Base-by-base conservation (phyloP, 1,140 invertebrate species). In the Macrobrachium nipponense region DNA sequence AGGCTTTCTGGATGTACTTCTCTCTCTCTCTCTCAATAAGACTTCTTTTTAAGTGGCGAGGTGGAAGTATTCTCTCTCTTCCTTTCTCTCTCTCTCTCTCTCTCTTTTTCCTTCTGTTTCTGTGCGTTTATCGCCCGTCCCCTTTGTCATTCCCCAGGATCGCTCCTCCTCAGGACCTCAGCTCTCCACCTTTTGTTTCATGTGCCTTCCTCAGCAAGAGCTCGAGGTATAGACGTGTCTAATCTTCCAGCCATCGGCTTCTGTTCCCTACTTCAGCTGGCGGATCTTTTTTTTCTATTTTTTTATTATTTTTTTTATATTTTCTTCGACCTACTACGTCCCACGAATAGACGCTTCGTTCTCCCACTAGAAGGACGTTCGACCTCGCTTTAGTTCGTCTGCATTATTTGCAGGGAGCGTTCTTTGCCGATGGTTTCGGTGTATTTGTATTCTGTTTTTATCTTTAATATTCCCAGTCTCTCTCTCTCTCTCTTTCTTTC, bases 51-150 rank as follows among this genome's bases (percentile, higher is more conserved):
- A n/a, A n/a, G n/a, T n/a, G n/a, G n/a, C n/a, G n/a, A n/a, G n/a
- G n/a, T n/a, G n/a, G n/a, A n/a, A n/a, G n/a, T n/a, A n/a, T n/a
- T 62, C 61, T 62, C 61, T 62, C 61, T 62, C 27, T 62, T n/a
- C n/a, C 18, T n/a, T 17, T 66, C 64, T n/a, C 18, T 60, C 76
- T 60, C 76, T 60, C 76, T 78, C 76, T 78, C 51, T 78, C 76
- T 60, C 17, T 14, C 27, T 43, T 58, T n/a, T 59, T 70, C 61
- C 61, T 80, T 62, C 17, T n/a, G 18, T 66, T 43, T 36, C 58
- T 20, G n/a, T 20, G n/a, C 36, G 36, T 27, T 27, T 43, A 18
- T 23, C 15, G 7, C 77, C 17, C n/a, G 3, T 5, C 0, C 11
- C 43, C 2, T 18, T 18, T 58, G 36, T 58, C 23, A 20, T 44